Percentiles rank a stretch among this genome's conserved stretches.
Conservation (phyloP, 2,113 vertebrate species). For the Pollachius pollachius region DNA sequence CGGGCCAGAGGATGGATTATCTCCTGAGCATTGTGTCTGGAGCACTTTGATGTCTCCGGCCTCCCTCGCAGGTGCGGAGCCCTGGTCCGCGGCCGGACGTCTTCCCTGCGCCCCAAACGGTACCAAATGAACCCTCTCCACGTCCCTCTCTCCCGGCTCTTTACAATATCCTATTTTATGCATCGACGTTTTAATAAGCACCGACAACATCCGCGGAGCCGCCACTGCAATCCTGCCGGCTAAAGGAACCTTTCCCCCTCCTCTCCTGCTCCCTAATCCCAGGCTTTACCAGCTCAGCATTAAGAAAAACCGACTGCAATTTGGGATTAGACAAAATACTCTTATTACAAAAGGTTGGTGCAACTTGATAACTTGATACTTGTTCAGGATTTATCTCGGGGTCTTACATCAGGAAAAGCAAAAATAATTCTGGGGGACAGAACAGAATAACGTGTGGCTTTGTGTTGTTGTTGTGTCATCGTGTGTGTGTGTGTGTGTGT, state of each 20-base stretch:
- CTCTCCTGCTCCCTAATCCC: constrained; percentile 74
- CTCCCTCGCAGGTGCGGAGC: constrained; percentile 68
- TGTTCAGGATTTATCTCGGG: constrained; percentile 70
- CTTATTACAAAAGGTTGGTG: constrained; percentile 79
- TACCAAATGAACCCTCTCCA: constrained; percentile 1
- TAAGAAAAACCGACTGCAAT: constrained; percentile 86
- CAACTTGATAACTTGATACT: constrained; percentile 83
- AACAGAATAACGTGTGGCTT: constrained; percentile 39
- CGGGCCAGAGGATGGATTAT: constrained; percentile 44
- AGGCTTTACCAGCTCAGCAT: constrained; percentile 85
- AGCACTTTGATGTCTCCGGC: constrained; percentile 64
- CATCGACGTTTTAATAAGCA: constrained; percentile 75
- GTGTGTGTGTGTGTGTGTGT: constrained; percentile 12
- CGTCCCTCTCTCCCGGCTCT: constrained; percentile 24
- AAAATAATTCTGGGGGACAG: constrained; percentile 55
- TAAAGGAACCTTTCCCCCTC: constrained; percentile 65
- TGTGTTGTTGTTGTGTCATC: constrained; percentile 33
- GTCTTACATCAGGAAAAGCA: constrained; percentile 58
- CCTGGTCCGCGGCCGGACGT: too few species aligned
- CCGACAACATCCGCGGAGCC: constrained; percentile 70
- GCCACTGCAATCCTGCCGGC: constrained; percentile 67
- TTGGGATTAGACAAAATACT: constrained; percentile 91
- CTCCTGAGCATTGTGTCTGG: constrained; percentile 50
- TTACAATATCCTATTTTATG: constrained; percentile 65
- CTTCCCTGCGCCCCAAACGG: constrained; percentile 12